These are phyloP conservation scores for Diorhabda carinulata DNA, from an alignment of 1,140 invertebrate species.

Conservation along the genomic window DNA sequence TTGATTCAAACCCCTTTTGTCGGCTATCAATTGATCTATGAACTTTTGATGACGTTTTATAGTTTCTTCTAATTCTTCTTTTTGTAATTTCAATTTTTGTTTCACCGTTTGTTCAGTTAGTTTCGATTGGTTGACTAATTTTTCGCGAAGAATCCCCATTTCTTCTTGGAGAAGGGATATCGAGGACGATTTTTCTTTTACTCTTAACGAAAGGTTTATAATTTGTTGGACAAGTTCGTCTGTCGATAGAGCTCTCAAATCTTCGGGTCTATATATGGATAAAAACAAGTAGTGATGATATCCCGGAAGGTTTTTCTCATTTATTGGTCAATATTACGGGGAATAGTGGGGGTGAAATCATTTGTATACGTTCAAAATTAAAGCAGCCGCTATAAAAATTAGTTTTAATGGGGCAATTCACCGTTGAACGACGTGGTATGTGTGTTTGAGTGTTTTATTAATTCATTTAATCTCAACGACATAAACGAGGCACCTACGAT, in stretches of 20 bases:
- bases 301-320: too few species aligned
- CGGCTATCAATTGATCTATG: constrained; percentile 64
- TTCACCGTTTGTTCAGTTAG: constrained; percentile 37
- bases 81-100: constrained; percentile 54
- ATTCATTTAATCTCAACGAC: too few species aligned
- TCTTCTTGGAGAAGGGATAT: constrained; percentile 41
- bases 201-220: constrained; percentile 36
- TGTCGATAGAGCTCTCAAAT: constrained; percentile 29
- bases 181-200: constrained; percentile 44
- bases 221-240: constrained; percentile 39
- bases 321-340: too few species aligned
- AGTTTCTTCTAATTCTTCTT: constrained; percentile 61
- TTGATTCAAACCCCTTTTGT: constrained; percentile 63
- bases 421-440: too few species aligned
- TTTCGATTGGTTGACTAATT: constrained; percentile 36
- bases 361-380: too few species aligned
- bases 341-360: too few species aligned
- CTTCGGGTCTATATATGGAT: constrained; percentile 34
- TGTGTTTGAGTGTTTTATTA: too few species aligned
- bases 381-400: too few species aligned
- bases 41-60: constrained; percentile 65
- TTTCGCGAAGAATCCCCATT: constrained; percentile 35
- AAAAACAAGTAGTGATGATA: constrained; percentile 12
- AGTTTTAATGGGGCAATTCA: too few species aligned
- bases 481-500: too few species aligned